phyloP scores from a whole-genome alignment of 2,113 vertebrate genomes.

The Oxyruncus cristatus region DNA sequence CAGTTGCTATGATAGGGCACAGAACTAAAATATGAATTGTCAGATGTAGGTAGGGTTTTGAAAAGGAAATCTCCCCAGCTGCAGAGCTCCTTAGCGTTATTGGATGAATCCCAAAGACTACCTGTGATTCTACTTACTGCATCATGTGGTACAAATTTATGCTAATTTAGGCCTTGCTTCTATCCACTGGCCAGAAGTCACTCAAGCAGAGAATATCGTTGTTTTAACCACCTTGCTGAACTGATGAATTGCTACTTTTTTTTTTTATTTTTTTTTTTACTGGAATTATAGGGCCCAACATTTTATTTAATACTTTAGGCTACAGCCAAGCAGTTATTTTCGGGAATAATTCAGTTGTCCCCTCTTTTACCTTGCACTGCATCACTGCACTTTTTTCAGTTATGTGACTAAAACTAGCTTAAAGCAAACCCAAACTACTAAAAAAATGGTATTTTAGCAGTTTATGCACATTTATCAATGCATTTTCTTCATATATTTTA shows the following conservation, averaged over 20 bases:
- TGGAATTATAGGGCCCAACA: neutral
- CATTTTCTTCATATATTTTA: neutral
- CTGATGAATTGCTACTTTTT: neutral
- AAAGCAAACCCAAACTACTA: neutral
- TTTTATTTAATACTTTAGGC: neutral
- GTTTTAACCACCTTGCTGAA: neutral
- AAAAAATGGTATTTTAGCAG: neutral
- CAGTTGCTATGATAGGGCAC: neutral
- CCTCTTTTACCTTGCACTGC: neutral
- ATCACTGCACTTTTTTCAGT: neutral
- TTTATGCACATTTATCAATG: neutral
- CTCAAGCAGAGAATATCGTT: neutral
- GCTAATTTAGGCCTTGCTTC: neutral
- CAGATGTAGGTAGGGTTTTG: neutral
- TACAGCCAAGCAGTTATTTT: neutral
- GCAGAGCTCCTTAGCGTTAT: neutral
- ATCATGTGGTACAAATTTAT: neutral
- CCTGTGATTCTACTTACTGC: neutral
- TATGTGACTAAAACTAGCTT: neutral
- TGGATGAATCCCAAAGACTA: neutral
- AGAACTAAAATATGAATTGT: neutral
- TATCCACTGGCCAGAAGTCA: neutral
- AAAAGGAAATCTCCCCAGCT: neutral
- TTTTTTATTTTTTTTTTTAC: neutral
- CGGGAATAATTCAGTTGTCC: neutral